Base-by-base conservation (phyloP, 2,888 invertebrate genomes). In the Calameuta idolon region DNA sequence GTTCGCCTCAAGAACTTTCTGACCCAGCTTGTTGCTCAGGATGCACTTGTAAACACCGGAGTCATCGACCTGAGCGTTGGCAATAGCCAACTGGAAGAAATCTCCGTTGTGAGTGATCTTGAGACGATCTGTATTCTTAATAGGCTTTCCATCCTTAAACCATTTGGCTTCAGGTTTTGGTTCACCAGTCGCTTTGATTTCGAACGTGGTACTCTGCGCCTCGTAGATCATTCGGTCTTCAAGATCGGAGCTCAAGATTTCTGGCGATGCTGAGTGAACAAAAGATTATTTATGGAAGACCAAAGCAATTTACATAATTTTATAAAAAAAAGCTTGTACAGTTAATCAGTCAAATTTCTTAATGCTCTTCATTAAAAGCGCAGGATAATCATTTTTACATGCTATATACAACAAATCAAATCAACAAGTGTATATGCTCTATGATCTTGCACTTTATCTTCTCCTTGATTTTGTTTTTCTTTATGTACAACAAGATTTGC, bases 11-110 rank as follows among this genome's bases (percentile, higher is more conserved):
- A 95, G 93, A 75, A 94, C 93, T 80, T 95, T 95, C 90, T 96
- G 96, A 76, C 98, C 98, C 75, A 96, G 93, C 87, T 96, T 95
- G 90, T 98, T 98, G 86, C 94, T 94, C 76, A 98, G 93, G 80
- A 96, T 94, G 79, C 97, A 96, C 84, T 96, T 95, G 93, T 97
- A 98, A 79, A 94, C 93, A 12, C 96, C 97, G n/a, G 95, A 95
- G 90, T 98, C 98, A 12, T 93, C 93, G 84, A 95, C 89, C 78
- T 94, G 93, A 1, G 96, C 93, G 77, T 94, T 94, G 75, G 94
- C 94, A 69, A 98, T 94, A 85, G 95, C 95, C 82, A 98, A 91
- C 86, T 94, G 95, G 89, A 95, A 96, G 74, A 94, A 92, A 81
- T 96, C 95, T 1, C 88, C 90, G 0, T 86, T 78, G 23, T 82